A percentile compares a stretch with the other conserved stretches of the same genome.
These are phyloP conservation scores for Acleris sparsana DNA, from an alignment of 2,888 invertebrate species.

Conservation along the genomic window DNA sequence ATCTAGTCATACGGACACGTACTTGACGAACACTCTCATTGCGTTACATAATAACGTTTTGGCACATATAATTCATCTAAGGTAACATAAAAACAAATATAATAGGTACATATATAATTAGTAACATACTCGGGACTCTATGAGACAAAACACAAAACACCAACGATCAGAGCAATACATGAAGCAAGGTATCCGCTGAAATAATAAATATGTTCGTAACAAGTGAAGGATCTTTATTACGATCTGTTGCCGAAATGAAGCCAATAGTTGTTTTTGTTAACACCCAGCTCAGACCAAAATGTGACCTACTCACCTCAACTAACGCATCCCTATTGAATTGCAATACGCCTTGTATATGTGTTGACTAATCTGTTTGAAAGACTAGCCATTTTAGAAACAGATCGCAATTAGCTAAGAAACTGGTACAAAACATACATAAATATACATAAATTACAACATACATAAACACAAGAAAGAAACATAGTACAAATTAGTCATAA, in stretches of 20 bases:
- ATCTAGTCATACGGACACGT: constrained; percentile 72
- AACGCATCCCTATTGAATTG: constrained; percentile 32
- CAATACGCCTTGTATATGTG: constrained; percentile 40
- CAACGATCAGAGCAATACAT: constrained; percentile 71
- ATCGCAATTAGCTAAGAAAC: constrained; percentile 74
- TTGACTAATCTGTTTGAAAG: constrained; percentile 54
- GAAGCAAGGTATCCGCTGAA: constrained; percentile 66
- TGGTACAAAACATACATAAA: constrained; percentile 57
- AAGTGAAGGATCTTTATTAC: constrained; percentile 65
- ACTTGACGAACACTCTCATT: constrained; percentile 75
- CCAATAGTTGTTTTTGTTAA: constrained; percentile 69
- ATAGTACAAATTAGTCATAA: too few relatives aligned
- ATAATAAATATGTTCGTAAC: constrained; percentile 58
- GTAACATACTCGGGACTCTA: constrained; percentile 56
- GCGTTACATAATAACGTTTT: constrained; percentile 83
- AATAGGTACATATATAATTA: constrained; percentile 54
- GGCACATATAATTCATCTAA: constrained; percentile 77
- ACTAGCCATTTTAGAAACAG: constrained; percentile 81
- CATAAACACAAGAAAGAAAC: constrained; percentile 38
- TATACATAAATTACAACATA: constrained; percentile 43
- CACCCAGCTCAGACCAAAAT: constrained; percentile 82
- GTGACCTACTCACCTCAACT: constrained; percentile 51
- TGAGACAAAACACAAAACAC: constrained; percentile 66
- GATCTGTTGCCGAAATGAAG: constrained; percentile 83
- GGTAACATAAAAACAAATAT: constrained; percentile 66